Conservation (phyloP, 2,797 vertebrate genomes). For the Apogon talboti region DNA sequence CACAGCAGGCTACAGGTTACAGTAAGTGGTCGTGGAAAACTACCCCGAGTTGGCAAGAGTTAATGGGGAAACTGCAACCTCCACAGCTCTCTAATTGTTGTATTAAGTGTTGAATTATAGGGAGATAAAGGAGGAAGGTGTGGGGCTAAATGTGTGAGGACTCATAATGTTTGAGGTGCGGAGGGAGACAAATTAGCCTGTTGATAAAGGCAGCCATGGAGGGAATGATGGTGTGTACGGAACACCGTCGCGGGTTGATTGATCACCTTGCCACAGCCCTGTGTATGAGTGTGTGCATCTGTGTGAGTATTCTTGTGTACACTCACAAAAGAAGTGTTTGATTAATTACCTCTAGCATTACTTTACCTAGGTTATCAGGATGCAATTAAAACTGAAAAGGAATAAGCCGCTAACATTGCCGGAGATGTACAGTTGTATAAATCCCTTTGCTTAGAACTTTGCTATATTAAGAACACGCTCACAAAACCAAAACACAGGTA, state of each 20-base stretch:
- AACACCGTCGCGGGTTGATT: conserved; percentile 66
- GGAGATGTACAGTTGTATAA: conserved; percentile 32
- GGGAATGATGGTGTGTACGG: conserved; percentile 66
- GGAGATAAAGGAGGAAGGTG: conserved; percentile 76
- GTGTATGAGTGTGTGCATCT: conserved; percentile 20
- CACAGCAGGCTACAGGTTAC: conserved; percentile 55
- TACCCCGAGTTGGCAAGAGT: conserved; percentile 58
- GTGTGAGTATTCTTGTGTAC: conserved; percentile 31
- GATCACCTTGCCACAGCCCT: conserved; percentile 65
- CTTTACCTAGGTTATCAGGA: conserved; percentile 63
- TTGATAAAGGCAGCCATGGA: conserved; percentile 71
- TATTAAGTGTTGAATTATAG: conserved; percentile 73
- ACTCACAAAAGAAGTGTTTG: conserved; percentile 55
- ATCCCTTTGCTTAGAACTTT: conserved; percentile 42
- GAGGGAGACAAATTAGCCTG: conserved; percentile 79
- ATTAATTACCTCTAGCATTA: conserved; percentile 72
- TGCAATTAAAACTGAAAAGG: conserved; percentile 69
- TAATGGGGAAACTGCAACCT: conserved; percentile 71
- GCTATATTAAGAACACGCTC: conserved; percentile 28
- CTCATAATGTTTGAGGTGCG: conserved; percentile 73
- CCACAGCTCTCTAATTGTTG: conserved; percentile 74
- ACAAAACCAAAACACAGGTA: conserved; percentile 49
- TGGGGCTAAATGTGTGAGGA: conserved; percentile 72
- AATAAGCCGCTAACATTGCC: conserved; percentile 37
- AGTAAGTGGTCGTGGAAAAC: conserved; percentile 49